Evolutionary conservation across 2,113 vertebrate species (phyloP).

Genomic region (Aramus guarauna): DNA sequence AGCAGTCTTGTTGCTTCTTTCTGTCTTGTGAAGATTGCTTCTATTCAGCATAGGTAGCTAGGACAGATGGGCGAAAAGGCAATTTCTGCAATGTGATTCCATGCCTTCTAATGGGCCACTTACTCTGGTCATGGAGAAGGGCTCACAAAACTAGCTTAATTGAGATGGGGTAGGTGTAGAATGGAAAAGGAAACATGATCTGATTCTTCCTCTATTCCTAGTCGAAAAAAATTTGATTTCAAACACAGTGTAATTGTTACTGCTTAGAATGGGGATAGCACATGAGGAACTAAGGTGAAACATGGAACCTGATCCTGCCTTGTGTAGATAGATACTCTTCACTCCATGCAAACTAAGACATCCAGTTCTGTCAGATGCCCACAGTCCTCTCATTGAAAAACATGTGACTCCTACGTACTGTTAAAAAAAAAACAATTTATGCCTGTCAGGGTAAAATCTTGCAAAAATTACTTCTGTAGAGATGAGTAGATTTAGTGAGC

Average conservation of each 20-base stretch:
- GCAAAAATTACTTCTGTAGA: neutral
- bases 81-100: neutral
- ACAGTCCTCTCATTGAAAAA: neutral
- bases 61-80: neutral
- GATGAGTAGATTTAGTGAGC: neutral
- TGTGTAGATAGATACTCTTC: neutral
- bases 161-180: neutral
- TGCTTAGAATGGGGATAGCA: neutral
- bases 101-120: neutral
- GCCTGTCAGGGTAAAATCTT: neutral
- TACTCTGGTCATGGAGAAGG: neutral
- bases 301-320: neutral
- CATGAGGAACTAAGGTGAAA: neutral
- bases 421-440: neutral
- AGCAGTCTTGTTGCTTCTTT: neutral
- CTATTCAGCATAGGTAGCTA: neutral
- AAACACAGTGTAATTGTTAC: neutral
- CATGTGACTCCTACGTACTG: neutral
- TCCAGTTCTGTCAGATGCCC: neutral
- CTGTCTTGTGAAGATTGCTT: neutral
- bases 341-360: neutral
- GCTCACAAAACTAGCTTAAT: neutral
- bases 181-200: neutral
- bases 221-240: neutral
- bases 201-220: neutral